Evolutionary conservation across 2,113 vertebrate species (phyloP), one percentile per base, ranked within the genome.

Genomic region (Caranx ignobilis): DNA sequence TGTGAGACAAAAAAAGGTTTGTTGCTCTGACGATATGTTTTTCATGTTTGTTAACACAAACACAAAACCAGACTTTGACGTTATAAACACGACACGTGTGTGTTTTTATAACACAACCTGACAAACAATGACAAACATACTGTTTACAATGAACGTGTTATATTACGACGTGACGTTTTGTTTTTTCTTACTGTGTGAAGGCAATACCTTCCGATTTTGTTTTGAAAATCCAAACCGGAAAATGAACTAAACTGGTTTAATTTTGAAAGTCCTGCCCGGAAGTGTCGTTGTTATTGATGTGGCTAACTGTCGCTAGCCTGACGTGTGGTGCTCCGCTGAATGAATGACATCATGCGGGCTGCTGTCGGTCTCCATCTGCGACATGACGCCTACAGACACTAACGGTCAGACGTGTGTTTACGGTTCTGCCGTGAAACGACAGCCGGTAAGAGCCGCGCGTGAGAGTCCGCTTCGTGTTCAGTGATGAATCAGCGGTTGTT

Each of bases 281-380:
- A 39, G 45, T 35, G 1, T 5, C 1, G 16, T 3, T n/a, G 9
- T n/a, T 13, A 0, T 12, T 11, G 3, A 12, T 26, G 31, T 35
- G 16, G 7, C 56, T 59, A 34, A 15, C 1, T 11, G 2, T 0
- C 2, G 32, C 43, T 39, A 60, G 4, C 81, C 62, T 75, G 18
- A 8, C 55, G n/a, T 10, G 6, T 11, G 68, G 9, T 74, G 35
- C 55, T 72, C 76, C 31, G 4, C 5, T 74, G 55, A 74, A 73
- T 76, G 71, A 35, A 86, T 91, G 89, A 90, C 90, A 75, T 91
- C 90, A 89, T 87, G 74, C 62, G 37, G 73, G 39, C 69, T 66
- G 10, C 50, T 37, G 82, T 60, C 45, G 4, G 69, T 26, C 72
- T 83, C 73, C 56, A 13, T 41, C 82, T 84, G 79, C 81, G 73